These are phyloP conservation scores for Taeniopygia guttata DNA, from an alignment of 2,797 vertebrate species.

Conservation along the genomic window DNA sequence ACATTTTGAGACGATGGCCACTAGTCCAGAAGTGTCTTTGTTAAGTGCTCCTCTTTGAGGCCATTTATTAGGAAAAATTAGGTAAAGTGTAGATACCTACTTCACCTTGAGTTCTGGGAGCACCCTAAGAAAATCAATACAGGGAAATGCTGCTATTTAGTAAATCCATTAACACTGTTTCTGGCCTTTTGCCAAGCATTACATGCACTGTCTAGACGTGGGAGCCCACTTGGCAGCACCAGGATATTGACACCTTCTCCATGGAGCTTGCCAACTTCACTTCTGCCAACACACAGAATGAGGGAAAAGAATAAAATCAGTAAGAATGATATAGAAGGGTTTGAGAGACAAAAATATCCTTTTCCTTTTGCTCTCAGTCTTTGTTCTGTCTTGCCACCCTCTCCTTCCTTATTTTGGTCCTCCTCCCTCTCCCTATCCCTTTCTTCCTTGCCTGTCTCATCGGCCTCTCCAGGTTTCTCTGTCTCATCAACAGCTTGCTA, in stretches of 20 bases:
- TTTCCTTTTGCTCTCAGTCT: background rate
- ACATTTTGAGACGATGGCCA: background rate
- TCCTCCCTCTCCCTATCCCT: background rate
- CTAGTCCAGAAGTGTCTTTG: background rate
- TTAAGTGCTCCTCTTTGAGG: background rate
- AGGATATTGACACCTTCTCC: background rate
- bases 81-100: background rate
- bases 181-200: background rate
- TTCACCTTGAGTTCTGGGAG: background rate
- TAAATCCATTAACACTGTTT: constrained; percentile 15
- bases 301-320: background rate
- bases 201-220: background rate
- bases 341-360: background rate
- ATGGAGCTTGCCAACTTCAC: background rate
- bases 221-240: background rate
- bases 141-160: background rate
- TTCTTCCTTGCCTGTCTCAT: background rate
- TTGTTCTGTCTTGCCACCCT: background rate
- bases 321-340: background rate
- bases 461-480: background rate
- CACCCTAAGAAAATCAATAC: constrained; percentile 1
- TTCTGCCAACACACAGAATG: background rate
- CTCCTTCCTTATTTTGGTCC: background rate
- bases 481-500: background rate
- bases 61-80: background rate